Percentiles rank a stretch among this genome's conserved stretches.
Conservation (phyloP, 2,113 vertebrate species). For the Sprattus sprattus region DNA sequence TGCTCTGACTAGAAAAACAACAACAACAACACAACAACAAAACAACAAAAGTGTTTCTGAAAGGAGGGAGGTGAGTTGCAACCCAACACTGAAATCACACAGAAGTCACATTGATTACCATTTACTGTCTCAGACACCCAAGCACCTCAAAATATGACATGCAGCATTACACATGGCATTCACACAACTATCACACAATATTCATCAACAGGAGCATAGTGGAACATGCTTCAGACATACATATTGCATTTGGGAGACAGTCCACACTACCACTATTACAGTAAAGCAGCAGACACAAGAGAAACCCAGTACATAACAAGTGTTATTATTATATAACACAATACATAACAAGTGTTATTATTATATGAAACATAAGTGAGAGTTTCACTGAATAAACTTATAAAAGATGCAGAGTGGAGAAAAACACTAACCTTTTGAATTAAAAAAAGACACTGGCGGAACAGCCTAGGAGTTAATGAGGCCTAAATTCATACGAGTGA, state of each 20-base stretch:
- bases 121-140: not conserved
- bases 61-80: not conserved
- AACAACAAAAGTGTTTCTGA: not conserved
- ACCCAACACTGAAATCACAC: not conserved
- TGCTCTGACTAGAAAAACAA: not conserved
- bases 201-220: not conserved
- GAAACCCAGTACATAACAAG: too few relatives aligned
- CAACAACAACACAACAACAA: too few relatives aligned
- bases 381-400: not conserved
- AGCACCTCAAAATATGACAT: not conserved
- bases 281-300: too few relatives aligned
- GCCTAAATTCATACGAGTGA: not conserved
- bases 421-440: not conserved
- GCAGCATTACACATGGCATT: too few relatives aligned
- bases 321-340: too few relatives aligned
- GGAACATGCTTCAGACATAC: not conserved
- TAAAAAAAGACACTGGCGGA: not conserved
- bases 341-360: not conserved
- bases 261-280: too few relatives aligned
- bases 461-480: not conserved
- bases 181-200: not conserved
- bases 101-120: not conserved
- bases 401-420: not conserved
- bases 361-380: not conserved
- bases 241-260: not conserved